Conservation (phyloP, 2,888 invertebrate species). For the Pedicia rivosa region DNA sequence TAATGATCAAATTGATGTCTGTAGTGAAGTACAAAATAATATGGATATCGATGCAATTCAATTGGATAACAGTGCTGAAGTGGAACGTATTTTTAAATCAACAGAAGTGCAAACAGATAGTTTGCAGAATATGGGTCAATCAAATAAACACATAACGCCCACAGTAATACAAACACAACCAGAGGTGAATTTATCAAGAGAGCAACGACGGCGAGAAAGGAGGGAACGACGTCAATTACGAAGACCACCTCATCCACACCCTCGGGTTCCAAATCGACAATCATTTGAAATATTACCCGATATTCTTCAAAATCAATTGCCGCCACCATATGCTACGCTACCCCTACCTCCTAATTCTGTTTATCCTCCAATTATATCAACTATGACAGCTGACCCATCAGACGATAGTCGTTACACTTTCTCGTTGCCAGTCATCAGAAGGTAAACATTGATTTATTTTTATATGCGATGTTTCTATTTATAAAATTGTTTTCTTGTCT, state of each 20-base stretch:
- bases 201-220: constrained; percentile 34
- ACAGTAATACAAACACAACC: constrained; percentile 9
- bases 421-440: constrained; percentile 30
- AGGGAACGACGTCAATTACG: constrained; percentile 36
- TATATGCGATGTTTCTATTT: no score
- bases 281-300: constrained; percentile 20
- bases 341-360: constrained; percentile 22
- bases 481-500: no score
- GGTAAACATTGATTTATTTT: constrained; percentile 24
- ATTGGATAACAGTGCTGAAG: no score
- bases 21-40: no score
- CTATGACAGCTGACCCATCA: constrained; percentile 25
- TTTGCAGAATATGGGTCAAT: constrained; percentile 16
- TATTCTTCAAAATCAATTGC: constrained; percentile 42
- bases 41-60: no score
- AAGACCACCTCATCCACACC: constrained; percentile 22
- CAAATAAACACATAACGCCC: constrained; percentile 10
- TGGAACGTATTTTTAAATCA: constrained; percentile 48
- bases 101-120: constrained; percentile 66
- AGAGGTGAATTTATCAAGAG: constrained; percentile 7
- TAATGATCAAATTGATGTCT: background rate
- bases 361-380: constrained; percentile 27
- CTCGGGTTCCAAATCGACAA: constrained; percentile 19
- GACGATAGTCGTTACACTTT: constrained; percentile 28
- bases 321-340: constrained; percentile 45